Percentiles rank a stretch among this genome's conserved stretches.
Evolutionary conservation across 2,113 vertebrate genomes (phyloP).

Genomic region (Anoura caudifer): DNA sequence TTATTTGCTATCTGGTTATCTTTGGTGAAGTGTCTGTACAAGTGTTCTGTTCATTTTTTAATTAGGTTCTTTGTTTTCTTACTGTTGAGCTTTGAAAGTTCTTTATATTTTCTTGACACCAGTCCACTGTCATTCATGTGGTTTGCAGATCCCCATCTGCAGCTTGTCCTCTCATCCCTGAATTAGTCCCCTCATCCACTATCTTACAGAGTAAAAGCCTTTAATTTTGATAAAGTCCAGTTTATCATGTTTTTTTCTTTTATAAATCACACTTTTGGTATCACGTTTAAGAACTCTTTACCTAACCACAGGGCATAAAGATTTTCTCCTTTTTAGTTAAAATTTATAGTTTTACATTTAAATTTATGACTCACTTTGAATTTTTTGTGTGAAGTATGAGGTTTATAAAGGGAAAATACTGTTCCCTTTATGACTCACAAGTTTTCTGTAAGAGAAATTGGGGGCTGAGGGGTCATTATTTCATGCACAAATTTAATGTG

Average conservation of each 20-base stretch:
- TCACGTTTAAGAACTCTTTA: neutral
- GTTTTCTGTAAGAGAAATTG: neutral
- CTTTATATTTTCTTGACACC: no score
- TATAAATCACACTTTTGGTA: neutral
- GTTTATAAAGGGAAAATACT: neutral
- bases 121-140: no score
- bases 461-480: neutral
- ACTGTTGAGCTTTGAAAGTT: no score
- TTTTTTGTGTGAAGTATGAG: neutral
- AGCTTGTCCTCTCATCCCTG: no score
- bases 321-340: neutral
- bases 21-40: neutral
- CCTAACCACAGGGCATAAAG: neutral
- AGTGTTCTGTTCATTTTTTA: neutral
- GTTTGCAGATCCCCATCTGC: neutral
- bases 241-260: neutral
- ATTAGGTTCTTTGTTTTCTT: neutral
- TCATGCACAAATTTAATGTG: neutral
- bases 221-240: slow-evolving; percentile 1
- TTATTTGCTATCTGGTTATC: neutral
- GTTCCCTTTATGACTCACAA: neutral
- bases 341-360: neutral
- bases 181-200: neutral
- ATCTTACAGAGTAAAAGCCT: neutral
- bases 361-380: neutral